Evolutionary conservation across 2,888 invertebrate species (phyloP), one percentile per base, ranked within the genome.

Genomic region (Cheilosia pagana): DNA sequence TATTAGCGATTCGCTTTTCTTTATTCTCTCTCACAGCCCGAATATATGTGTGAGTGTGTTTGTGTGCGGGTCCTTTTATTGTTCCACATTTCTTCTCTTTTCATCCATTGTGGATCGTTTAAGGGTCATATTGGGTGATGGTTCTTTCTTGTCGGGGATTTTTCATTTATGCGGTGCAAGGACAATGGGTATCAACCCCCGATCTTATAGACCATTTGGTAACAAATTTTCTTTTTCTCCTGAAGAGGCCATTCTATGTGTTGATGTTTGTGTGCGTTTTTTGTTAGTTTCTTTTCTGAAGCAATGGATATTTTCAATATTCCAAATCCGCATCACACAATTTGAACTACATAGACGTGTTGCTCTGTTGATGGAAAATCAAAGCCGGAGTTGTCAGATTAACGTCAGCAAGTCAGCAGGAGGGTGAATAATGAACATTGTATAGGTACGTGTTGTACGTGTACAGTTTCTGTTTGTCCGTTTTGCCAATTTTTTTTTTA

Each of bases 51-150:
- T 71, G 43, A 57, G 14, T 60, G 59, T 67, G 31, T 74, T 50
- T 57, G 35, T 45, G 68, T 50, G 23, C 25, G 23, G 10, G 50
- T 50, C 25, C 50, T 50, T 50, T 50, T 50, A 23, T 50, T 50
- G 21, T 21, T 28, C 8, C 12, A 19, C 21, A 35, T 65, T 72
- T 78, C 52, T 52, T 59, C 53, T 68, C 62, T 43, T 81, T 76
- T 79, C 60, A 81, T 85, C 81, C 48, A 79, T 85, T 85, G 85
- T 85, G 81, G 81, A 85, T 81, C 85, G 76, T 85, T 85, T 85
- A 85, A 85, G 85, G 85, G 83, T 85, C 83, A 79, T 79, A 85
- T 85, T 75, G 83, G 65, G 59, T 72, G 68, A 83, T 59, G 45
- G 16, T 45, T 57, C 57, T 70, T 77, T 65, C 59, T 65, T 52